Conservation (phyloP, 2,797 vertebrate species). For the Rhinatrema bivittatum region DNA sequence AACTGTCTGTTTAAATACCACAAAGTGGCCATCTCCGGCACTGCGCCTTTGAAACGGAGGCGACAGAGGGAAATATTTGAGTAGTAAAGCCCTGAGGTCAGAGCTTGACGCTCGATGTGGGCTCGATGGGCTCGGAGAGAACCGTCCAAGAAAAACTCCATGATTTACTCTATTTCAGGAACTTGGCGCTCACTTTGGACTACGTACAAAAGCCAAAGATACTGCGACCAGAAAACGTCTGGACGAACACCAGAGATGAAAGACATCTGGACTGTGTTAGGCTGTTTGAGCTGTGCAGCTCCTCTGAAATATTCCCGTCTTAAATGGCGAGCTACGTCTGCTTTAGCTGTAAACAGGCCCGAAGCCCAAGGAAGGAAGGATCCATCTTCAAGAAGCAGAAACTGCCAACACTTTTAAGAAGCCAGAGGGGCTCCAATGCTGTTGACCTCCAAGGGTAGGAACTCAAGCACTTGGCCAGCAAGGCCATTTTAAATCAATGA, state of each 20-base stretch:
- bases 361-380: constrained; percentile 26
- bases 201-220: constrained; percentile 48
- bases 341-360: constrained; percentile 37
- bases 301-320: constrained; percentile 50
- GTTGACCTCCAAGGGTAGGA: no score
- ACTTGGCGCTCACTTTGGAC: constrained; percentile 52
- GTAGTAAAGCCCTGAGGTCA: constrained; percentile 55
- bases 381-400: no score
- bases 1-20: constrained; percentile 23
- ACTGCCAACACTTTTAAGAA: no score
- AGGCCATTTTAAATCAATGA: no score
- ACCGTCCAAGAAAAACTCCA: constrained; percentile 63
- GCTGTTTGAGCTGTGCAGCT: constrained; percentile 43
- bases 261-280: constrained; percentile 63
- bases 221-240: constrained; percentile 45
- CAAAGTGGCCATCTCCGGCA: constrained; percentile 36
- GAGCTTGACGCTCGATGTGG: constrained; percentile 49
- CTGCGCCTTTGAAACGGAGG: constrained; percentile 35
- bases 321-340: constrained; percentile 31
- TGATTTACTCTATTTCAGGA: constrained; percentile 65
- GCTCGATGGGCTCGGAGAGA: constrained; percentile 48
- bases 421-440: no score
- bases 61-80: constrained; percentile 42
- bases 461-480: no score
- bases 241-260: constrained; percentile 44